These are phyloP conservation scores for Lymantria monacha DNA, from an alignment of 2,888 invertebrate species.

Conservation along the genomic window DNA sequence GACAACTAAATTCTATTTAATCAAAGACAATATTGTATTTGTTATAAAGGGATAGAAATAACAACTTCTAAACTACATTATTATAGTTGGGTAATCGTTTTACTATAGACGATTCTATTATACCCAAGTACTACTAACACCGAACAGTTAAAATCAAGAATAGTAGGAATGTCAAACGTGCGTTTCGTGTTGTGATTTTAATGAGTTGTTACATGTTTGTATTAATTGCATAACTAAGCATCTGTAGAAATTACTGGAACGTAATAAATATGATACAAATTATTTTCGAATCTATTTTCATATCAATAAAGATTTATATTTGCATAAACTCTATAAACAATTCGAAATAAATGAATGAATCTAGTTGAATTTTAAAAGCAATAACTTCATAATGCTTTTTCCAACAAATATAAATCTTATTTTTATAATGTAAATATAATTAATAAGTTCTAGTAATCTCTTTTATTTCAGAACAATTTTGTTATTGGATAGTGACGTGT, in stretches of 20 bases:
- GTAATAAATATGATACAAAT: not conserved
- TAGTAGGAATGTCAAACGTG: conserved; percentile 2
- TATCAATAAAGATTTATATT: not conserved
- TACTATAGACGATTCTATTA: not conserved
- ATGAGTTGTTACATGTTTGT: conserved; percentile 2
- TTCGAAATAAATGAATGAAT: too few species aligned
- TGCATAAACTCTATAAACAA: not conserved
- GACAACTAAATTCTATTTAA: not conserved
- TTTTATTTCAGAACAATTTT: too few species aligned
- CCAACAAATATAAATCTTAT: too few species aligned
- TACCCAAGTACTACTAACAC: conserved; percentile 1
- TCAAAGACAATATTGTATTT: not conserved
- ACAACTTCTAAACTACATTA: not conserved
- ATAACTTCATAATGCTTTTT: too few species aligned
- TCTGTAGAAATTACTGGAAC: not conserved
- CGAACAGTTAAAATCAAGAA: conserved; percentile 5
- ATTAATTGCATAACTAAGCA: conserved; percentile 21
- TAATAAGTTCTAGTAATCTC: too few species aligned
- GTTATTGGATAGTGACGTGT: not conserved
- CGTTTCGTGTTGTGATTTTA: not conserved
- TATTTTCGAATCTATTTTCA: not conserved
- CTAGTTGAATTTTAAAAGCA: too few species aligned
- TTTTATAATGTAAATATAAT: too few species aligned
- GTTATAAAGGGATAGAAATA: not conserved
- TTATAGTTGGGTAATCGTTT: not conserved